Evolutionary conservation across 2,797 vertebrate species (phyloP).

Genomic region (Bufotes viridis): DNA sequence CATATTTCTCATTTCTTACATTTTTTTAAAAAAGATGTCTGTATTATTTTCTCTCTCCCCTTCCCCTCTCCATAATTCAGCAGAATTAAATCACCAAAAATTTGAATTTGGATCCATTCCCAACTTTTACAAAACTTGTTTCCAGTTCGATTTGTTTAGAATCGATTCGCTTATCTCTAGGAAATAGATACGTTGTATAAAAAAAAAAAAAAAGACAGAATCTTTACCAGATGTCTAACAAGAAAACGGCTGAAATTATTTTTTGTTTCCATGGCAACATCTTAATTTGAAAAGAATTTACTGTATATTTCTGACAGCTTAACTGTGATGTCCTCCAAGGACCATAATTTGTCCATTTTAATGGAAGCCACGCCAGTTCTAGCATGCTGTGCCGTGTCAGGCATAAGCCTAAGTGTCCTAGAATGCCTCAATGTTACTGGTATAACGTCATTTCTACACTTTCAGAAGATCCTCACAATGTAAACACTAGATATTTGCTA

Average conservation of each 20-base stretch:
- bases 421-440: not conserved
- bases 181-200: not conserved
- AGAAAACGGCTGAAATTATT: not conserved
- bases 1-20: no score
- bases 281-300: slow-evolving; percentile 37
- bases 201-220: not conserved
- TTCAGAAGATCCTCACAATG: not conserved
- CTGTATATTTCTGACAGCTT: slow-evolving; percentile 26
- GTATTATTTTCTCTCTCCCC: no score
- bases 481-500: not conserved
- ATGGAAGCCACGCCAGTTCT: slow-evolving; percentile 10
- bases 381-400: slow-evolving; percentile 37
- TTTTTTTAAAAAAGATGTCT: no score
- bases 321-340: slow-evolving; percentile 13
- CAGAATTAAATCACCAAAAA: no score
- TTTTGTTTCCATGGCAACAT: slow-evolving; percentile 38
- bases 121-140: no score
- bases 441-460: not conserved
- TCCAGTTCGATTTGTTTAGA: no score
- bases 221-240: not conserved
- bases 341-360: slow-evolving; percentile 35
- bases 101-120: no score
- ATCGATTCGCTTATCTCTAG: no score
- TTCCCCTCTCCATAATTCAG: not conserved
- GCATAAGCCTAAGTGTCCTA: not conserved